Base-by-base conservation (phyloP, 2,113 vertebrate species). In the Onychorhynchus coronatus region DNA sequence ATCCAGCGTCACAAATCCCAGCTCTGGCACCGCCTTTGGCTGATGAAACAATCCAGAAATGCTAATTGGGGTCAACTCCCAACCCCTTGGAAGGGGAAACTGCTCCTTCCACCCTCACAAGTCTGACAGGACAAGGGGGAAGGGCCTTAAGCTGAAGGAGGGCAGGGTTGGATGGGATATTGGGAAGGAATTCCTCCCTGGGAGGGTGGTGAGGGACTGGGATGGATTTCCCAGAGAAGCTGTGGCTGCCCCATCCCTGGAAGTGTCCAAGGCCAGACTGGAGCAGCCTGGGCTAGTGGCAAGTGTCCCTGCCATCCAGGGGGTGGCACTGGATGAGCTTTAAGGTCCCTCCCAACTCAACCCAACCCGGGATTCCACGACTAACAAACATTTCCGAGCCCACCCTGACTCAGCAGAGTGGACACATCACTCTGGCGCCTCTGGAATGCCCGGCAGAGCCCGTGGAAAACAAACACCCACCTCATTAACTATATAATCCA, bases 401-500 rank as follows among this genome's bases (percentile, higher is more conserved):
- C 71, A 63, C 12, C 52, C 80, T 27, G 76, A 21, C 47, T 21
- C 39, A 42, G 76, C 41, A 82, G 74, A 39, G 78, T 0, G 1
- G 71, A 19, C 30, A 46, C 2, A 0, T 12, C 44, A 23, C 71
- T 5, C 49, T 1, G 46, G 70, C 10, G 27, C 4, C 59, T 6
- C 37, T 6, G 17, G 46, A 61, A 35, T 77, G 27, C 13, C 59
- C 22, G 4, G 23, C 47, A 49, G 47, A 49, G 47, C 47, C 47
- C 2, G 0, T 2, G 1, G 8, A 6, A 21, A 30, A 35, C 58
- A 22, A 53, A 52, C 23, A 97, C 99, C 63, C 71, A 99, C 99
- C 99, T 99, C 99, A 12, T 99, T 99, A 68, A 99, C 99, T 66
- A 99, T 99, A 93, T 99, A 99, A 98, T 99, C 99, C 98, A 99